Percentiles rank a stretch among this genome's conserved stretches.
These are phyloP conservation scores for Athrips mouffetella DNA, from an alignment of 2,888 invertebrate species.

Conservation along the genomic window DNA sequence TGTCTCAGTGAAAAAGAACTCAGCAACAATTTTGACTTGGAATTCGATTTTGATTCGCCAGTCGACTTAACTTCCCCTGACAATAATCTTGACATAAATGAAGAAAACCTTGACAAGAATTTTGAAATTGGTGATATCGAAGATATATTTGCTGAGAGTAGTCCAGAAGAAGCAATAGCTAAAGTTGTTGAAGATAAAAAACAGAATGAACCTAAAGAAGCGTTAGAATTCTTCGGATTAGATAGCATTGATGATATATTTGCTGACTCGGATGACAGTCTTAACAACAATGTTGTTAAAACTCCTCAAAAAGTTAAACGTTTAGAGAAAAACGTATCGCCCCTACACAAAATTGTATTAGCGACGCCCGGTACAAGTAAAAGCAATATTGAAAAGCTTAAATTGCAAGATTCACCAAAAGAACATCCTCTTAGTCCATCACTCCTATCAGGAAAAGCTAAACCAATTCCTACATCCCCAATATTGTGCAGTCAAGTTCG, in stretches of 20 bases:
- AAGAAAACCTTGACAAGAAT: slow-evolving; percentile 37
- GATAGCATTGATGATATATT: slow-evolving; percentile 62
- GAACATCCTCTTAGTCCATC: slow-evolving; percentile 50
- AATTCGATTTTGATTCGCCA: slow-evolving; percentile 30
- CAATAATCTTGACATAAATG: slow-evolving; percentile 20
- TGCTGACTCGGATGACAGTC: slow-evolving; percentile 46
- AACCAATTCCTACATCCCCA: slow-evolving; percentile 45
- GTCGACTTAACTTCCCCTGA: slow-evolving; percentile 25
- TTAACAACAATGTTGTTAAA: slow-evolving; percentile 21
- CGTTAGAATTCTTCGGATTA: slow-evolving; percentile 47
- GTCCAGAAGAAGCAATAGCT: slow-evolving; percentile 39
- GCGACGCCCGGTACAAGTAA: background rate
- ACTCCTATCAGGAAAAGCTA: slow-evolving; percentile 51
- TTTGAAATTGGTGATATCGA: slow-evolving; percentile 65
- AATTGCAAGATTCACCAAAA: background rate
- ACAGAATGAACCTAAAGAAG: slow-evolving; percentile 28
- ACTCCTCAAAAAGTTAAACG: slow-evolving; percentile 10
- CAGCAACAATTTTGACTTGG: slow-evolving; percentile 32
- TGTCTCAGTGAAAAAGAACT: slow-evolving; percentile 15
- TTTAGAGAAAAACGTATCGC: slow-evolving; percentile 23
- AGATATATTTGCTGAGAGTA: slow-evolving; percentile 57
- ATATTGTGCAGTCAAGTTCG: slow-evolving; percentile 54
- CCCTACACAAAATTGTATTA: background rate
- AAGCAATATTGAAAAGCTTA: background rate
- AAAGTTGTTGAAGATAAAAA: slow-evolving; percentile 27